Evolutionary conservation across 2,113 vertebrate species (phyloP), one percentile per base, ranked within the genome.

Genomic region (Phalacrocorax pelagicus): DNA sequence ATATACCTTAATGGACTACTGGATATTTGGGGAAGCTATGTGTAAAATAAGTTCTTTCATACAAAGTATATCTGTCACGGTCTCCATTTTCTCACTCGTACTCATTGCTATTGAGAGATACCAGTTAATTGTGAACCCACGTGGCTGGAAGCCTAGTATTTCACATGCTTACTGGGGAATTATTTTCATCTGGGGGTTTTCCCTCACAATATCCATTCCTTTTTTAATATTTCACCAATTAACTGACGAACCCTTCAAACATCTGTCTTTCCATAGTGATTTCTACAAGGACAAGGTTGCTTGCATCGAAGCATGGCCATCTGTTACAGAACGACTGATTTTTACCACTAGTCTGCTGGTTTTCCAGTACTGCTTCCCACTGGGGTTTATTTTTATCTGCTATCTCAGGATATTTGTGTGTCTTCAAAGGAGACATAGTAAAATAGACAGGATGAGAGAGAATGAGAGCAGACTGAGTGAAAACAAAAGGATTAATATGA

Each of bases 1-100:
- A 9, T 98, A 98, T 23, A 98, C 97, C 21, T 83, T 98, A 86
- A 98, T 98, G 98, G 98, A 98, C 88, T 96, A 98, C 82, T 98
- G 98, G 98, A 81, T 98, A 62, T 98, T 98, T 96, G 98, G 98
- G 71, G 97, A 98, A 62, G 84, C 89, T 52, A 94, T 98, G 97
- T 98, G 98, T 62, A 98, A 98, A 96, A 92, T 98, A 65, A 98
- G 88, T 34, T 97, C 97, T 42, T 98, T 98, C 79, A 85, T 92
- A 34, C 98, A 98, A 75, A 98, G 98, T 18, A 29, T 98, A 1
- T 98, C 98, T 21, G 96, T 98, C 86, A 96, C 97, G 7, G 98
- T 98, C 74, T 98, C 98, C 75, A 97, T 97, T 94, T 98, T 98
- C 95, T 98, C 98, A 20, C 97, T 98, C 27, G 97, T 98, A 3